A percentile compares a stretch with the other conserved stretches of the same genome.
These are phyloP conservation scores for Leptinotarsa texana DNA, from an alignment of 1,140 invertebrate genomes.

Conservation along the genomic window DNA sequence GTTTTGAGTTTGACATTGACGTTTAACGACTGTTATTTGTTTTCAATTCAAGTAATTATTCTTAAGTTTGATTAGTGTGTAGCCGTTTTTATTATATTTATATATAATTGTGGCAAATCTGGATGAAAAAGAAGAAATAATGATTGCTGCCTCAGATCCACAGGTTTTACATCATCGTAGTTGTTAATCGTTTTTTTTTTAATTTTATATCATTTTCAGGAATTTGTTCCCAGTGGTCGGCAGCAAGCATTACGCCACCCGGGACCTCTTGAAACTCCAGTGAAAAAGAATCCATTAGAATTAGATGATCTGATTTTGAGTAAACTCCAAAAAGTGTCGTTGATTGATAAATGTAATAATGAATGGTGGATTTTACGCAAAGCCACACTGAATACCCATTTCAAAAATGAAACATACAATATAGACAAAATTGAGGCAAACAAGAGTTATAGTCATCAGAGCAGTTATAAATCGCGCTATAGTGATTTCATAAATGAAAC, in stretches of 20 bases:
- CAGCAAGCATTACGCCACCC: conserved; percentile 79
- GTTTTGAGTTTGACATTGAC: too few relatives aligned
- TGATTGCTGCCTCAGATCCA: conserved; percentile 81
- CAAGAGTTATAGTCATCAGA: conserved; percentile 31
- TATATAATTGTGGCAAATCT: conserved; percentile 63
- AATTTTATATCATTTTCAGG: conserved; percentile 59
- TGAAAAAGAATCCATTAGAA: conserved; percentile 53
- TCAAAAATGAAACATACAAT: conserved; percentile 30
- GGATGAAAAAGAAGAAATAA: conserved; percentile 73
- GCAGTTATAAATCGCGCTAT: conserved; percentile 15
- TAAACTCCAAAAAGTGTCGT: conserved; percentile 74
- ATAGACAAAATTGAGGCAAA: conserved; percentile 27
- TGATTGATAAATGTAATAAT: conserved; percentile 62
- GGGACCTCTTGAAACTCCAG: conserved; percentile 59
- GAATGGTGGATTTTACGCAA: conserved; percentile 76
- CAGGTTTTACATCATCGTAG: conserved; percentile 62
- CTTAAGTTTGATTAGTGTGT: neutral
- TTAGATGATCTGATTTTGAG: conserved; percentile 64
- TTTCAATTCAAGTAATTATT: too few relatives aligned
- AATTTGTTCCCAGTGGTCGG: conserved; percentile 87
- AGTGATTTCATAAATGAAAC: conserved; percentile 42
- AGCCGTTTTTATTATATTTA: conserved; percentile 5
- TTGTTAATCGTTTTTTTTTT: conserved; percentile 37
- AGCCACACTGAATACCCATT: conserved; percentile 32
- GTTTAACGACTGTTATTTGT: too few relatives aligned